Evolutionary conservation across 2,888 invertebrate species (phyloP).

Genomic region (Agrochola litura): DNA sequence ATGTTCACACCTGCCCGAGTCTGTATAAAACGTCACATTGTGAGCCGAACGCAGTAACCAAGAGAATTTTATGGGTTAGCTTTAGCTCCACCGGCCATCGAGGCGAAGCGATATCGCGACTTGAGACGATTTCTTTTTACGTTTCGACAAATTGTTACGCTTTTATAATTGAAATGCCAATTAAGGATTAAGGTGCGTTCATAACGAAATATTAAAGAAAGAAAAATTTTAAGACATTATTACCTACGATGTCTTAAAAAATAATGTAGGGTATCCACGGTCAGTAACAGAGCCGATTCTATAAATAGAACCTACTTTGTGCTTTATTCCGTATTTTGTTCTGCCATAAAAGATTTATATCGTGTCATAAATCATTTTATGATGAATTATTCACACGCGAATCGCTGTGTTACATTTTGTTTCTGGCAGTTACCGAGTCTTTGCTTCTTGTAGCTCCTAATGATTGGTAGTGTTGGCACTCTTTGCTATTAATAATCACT

Average conservation of each 20-base stretch:
- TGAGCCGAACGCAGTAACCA: constrained; percentile 81
- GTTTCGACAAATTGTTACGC: constrained; percentile 70
- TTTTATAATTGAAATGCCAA: constrained; percentile 62
- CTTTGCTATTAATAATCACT: neutral
- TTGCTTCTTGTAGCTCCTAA: constrained; percentile 14
- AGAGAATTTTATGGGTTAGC: constrained; percentile 82
- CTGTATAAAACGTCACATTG: constrained; percentile 86
- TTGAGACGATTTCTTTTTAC: constrained; percentile 62
- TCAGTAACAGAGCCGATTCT: constrained; percentile 45
- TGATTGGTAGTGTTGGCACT: constrained; percentile 10
- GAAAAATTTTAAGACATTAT: neutral
- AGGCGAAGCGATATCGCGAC: constrained; percentile 61
- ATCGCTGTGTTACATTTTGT: constrained; percentile 51
- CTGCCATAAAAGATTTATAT: constrained; percentile 61
- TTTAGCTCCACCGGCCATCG: constrained; percentile 68
- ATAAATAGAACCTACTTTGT: constrained; percentile 57
- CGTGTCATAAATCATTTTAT: constrained; percentile 57
- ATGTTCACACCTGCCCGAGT: constrained; percentile 88
- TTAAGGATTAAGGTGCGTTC: constrained; percentile 40
- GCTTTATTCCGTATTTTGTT: constrained; percentile 60
- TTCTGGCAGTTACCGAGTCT: constrained; percentile 30
- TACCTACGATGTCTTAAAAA: constrained; percentile 28
- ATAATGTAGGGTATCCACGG: constrained; percentile 44
- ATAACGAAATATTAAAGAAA: constrained; percentile 11
- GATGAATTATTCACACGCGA: constrained; percentile 66